phyloP scores from a whole-genome alignment of 1,140 invertebrate species.

The Caenorhabditis briggsae region DNA sequence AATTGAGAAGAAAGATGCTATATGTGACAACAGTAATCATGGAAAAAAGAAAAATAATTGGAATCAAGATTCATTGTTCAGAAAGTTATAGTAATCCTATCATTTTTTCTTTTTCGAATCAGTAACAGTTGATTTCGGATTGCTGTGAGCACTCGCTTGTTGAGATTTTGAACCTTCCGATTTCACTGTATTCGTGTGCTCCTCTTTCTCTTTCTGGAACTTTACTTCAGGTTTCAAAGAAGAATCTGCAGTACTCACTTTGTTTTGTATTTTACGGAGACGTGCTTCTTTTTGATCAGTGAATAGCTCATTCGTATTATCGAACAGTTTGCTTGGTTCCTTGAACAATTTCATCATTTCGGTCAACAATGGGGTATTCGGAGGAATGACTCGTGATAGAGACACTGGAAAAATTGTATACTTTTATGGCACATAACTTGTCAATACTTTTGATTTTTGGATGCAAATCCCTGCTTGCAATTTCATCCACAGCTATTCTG shows the following conservation, averaged over 20 bases:
- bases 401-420: neutral
- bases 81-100: neutral
- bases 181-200: neutral
- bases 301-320: constrained; percentile 18
- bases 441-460: constrained; percentile 22
- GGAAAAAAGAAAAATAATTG: neutral
- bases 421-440: neutral
- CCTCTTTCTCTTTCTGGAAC: constrained; percentile 9
- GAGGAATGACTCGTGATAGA: neutral
- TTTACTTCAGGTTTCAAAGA: neutral
- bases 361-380: neutral
- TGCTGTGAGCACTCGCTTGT: neutral
- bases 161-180: neutral
- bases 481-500: constrained; percentile 20
- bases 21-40: no score
- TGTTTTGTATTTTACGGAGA: neutral
- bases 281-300: neutral
- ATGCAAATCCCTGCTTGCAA: constrained; percentile 9
- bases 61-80: neutral
- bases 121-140: neutral
- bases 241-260: neutral
- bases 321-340: constrained; percentile 35
- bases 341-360: constrained; percentile 11
- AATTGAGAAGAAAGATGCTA: no score
- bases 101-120: neutral